Evolutionary conservation across 2,113 vertebrate genomes (phyloP).

Genomic region (Perca schrenkii): DNA sequence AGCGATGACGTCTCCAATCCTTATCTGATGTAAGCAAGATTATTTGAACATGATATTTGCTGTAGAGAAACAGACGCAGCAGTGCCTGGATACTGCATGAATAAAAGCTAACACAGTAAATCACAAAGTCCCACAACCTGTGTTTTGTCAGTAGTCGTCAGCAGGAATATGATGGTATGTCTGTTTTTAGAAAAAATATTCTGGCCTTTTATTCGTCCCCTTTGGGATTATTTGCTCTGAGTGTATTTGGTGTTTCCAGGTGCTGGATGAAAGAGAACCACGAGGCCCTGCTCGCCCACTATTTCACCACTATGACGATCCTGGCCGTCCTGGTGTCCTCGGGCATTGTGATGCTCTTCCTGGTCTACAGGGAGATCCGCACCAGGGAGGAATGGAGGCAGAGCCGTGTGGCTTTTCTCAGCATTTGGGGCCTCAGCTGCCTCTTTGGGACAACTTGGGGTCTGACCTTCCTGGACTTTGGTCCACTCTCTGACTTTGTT

Average conservation of each 20-base stretch:
- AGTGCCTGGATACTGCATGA: not conserved
- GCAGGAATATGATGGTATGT: not conserved
- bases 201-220: not conserved
- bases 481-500: constrained; percentile 58
- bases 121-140: not conserved
- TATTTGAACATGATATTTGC: not conserved
- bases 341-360: constrained; percentile 78
- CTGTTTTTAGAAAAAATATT: not conserved
- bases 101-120: not conserved
- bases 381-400: constrained; percentile 75
- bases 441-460: constrained; percentile 83
- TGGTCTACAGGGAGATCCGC: constrained; percentile 76
- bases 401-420: constrained; percentile 78
- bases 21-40: constrained; percentile 77
- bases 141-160: not conserved
- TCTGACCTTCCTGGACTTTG: constrained; percentile 76
- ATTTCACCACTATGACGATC: constrained; percentile 68
- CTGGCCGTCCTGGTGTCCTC: constrained; percentile 69
- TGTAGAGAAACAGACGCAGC: not conserved
- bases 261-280: constrained; percentile 79
- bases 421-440: constrained; percentile 86
- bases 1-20: constrained; percentile 53
- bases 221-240: not conserved
- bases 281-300: constrained; percentile 70
- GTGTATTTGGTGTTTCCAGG: constrained; percentile 64